Evolutionary conservation across 2,113 vertebrate species (phyloP), one percentile per base, ranked within the genome.

Genomic region (Illadopsis cleaveri): DNA sequence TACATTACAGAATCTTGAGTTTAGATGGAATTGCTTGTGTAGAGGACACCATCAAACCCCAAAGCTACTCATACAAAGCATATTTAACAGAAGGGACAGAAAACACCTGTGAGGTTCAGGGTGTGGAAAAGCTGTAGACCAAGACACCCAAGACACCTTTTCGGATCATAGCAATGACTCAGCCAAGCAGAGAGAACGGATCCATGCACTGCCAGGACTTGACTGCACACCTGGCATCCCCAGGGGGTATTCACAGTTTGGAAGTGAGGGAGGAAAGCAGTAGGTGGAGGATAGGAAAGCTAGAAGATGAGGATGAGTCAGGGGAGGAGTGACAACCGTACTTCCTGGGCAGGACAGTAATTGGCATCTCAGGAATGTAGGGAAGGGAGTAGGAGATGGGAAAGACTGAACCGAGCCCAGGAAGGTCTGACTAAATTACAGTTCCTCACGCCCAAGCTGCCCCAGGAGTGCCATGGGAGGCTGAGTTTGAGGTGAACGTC

Each of bases 331-430:
- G 23, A 89, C 38, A 89, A 75, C 91, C 15, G 0, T 61, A 93
- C 80, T 96, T 97, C 94, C 95, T 89, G 95, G 95, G 96, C 93
- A 93, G 90, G 95, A 83, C 95, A 65, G 62, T 1, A 57, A 82
- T 1, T 1, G 10, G 96, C 73, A 85, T 89, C 87, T 79, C 70
- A 87, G 82, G 90, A 96, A 96, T 21, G 51, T 12, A 27, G 30
- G 30, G 65, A 94, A 89, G 79, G 56, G 42, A 89, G 50, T 0
- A 16, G 56, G 30, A 62, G 30, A 64, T 17, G 15, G 64, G 70
- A 84, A 72, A 47, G 50, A 30, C 62, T 21, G 66, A 89, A 33
- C 1, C 1, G 5, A 89, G 73, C 27, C 28, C 51, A 58, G 77
- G 37, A 77, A 86, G 69, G 40, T 24, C 35, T 62, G 61, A 58